Evolutionary conservation across 2,113 vertebrate species (phyloP).

Genomic region (Reinhardtius hippoglossoides): DNA sequence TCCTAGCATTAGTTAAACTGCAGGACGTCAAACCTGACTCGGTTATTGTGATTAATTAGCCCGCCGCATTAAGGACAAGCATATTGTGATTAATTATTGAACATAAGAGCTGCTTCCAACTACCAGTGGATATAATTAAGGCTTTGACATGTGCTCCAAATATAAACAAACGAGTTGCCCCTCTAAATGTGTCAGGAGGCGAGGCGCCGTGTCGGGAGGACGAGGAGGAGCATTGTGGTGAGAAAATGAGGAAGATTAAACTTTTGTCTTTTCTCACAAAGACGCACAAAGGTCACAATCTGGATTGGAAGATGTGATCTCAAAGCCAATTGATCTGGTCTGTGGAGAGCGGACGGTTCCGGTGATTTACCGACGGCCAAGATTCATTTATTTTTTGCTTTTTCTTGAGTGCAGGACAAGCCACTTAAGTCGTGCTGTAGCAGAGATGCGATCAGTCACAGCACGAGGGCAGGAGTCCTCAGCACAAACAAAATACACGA

Average conservation of each 20-base stretch:
- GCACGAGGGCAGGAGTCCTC: conserved; percentile 4
- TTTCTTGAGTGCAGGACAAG: conserved; percentile 26
- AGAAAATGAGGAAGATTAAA: background rate
- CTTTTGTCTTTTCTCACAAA: background rate
- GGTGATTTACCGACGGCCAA: conserved; percentile 47
- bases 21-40: conserved; percentile 24
- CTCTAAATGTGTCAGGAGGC: background rate
- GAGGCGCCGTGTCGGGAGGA: background rate
- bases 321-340: conserved; percentile 35
- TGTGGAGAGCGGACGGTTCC: background rate
- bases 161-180: conserved; percentile 50
- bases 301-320: conserved; percentile 7
- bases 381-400: conserved; percentile 23
- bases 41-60: conserved; percentile 58
- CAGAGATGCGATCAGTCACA: conserved; percentile 41
- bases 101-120: conserved; percentile 32
- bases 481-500: background rate
- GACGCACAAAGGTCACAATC: conserved; percentile 6
- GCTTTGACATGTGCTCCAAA: conserved; percentile 41
- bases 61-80: conserved; percentile 18
- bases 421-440: conserved; percentile 43
- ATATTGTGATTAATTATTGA: conserved; percentile 62
- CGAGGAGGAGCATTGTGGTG: background rate
- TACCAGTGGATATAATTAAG: conserved; percentile 51
- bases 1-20: background rate